Evolutionary conservation across 2,113 vertebrate genomes (phyloP).

Genomic region (Corydoras sp.): DNA sequence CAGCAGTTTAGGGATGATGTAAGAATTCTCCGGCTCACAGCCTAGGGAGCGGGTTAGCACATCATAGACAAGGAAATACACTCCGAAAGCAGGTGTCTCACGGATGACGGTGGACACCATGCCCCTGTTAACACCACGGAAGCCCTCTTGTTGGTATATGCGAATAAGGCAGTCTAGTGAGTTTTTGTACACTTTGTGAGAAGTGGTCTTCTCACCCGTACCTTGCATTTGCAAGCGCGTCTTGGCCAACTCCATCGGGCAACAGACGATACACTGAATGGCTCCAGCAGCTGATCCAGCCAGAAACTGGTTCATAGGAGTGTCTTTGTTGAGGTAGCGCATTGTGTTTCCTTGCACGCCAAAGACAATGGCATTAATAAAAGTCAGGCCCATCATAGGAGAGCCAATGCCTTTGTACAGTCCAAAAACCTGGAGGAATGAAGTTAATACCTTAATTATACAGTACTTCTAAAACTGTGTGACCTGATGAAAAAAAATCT

Average conservation of each 20-base stretch:
- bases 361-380: constrained; percentile 96
- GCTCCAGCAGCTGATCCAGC: constrained; percentile 85
- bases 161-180: constrained; percentile 86
- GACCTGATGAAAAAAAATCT: too few species aligned
- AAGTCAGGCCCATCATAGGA: constrained; percentile 96
- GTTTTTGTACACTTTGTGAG: constrained; percentile 82
- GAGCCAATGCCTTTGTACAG: constrained; percentile 96
- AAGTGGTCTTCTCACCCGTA: constrained; percentile 77
- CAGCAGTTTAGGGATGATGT: constrained; percentile 88
- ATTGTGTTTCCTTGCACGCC: constrained; percentile 91
- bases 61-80: constrained; percentile 92
- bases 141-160: constrained; percentile 84
- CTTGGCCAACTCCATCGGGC: constrained; percentile 96
- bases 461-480: background rate
- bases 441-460: background rate
- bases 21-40: constrained; percentile 78
- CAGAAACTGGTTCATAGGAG: constrained; percentile 87
- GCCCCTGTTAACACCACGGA: constrained; percentile 82
- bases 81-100: constrained; percentile 89
- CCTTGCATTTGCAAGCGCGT: constrained; percentile 95
- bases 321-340: constrained; percentile 77
- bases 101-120: constrained; percentile 87
- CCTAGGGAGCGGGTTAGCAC: constrained; percentile 78
- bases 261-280: constrained; percentile 92
- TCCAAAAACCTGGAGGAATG: constrained; percentile 70